Evolutionary conservation across 2,113 vertebrate genomes (phyloP).

Genomic region (Ceratotherium simum): DNA sequence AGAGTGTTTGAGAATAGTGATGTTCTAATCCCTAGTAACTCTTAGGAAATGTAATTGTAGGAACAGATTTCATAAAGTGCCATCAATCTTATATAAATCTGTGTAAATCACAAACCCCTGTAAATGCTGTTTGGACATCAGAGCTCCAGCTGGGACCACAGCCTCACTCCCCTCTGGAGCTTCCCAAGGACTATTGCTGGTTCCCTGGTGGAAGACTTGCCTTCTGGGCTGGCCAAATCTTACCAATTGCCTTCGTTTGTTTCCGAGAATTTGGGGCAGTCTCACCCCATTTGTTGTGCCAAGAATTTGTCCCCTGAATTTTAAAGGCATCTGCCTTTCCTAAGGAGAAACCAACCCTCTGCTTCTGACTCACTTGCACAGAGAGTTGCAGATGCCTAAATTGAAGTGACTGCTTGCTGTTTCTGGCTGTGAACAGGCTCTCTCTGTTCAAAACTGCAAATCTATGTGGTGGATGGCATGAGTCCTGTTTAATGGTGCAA

Average conservation of each 20-base stretch:
- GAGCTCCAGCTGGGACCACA: neutral
- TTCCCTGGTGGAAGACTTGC: neutral
- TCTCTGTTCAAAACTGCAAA: constrained; percentile 37
- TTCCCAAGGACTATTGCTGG: neutral
- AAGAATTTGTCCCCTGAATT: neutral
- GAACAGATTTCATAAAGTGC: constrained; percentile 56
- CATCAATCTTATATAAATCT: constrained; percentile 61
- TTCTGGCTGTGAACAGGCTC: constrained; percentile 44
- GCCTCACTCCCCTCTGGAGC: neutral
- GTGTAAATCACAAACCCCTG: constrained; percentile 60
- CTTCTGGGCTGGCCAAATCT: neutral
- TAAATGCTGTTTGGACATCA: constrained; percentile 1
- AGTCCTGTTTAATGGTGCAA: neutral
- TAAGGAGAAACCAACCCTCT: constrained; percentile 6
- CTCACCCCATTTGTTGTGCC: neutral
- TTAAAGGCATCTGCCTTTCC: constrained; percentile 67
- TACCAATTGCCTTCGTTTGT: neutral
- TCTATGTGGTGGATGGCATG: neutral
- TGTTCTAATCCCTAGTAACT: constrained; percentile 30
- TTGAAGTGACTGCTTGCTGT: neutral
- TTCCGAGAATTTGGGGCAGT: neutral
- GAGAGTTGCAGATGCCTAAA: neutral
- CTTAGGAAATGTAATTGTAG: constrained; percentile 65
- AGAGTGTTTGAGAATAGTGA: constrained; percentile 58
- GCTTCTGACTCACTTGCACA: constrained; percentile 57